Base-by-base conservation (phyloP, 2,113 vertebrate genomes). In the Cisticola juncidis region DNA sequence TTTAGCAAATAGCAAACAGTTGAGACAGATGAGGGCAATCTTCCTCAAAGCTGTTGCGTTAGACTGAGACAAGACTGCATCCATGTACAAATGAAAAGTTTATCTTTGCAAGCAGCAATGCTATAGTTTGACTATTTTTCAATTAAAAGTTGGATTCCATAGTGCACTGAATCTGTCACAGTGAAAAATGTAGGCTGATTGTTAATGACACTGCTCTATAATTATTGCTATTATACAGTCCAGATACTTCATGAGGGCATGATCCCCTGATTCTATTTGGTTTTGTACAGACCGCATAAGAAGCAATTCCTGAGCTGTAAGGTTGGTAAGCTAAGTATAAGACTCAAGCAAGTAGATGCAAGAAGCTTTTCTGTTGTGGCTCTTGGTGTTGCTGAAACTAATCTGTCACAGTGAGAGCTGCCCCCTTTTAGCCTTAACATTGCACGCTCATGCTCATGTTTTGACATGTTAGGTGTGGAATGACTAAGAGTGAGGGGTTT, bases 171-270 rank as follows among this genome's bases (percentile, higher is more conserved):
- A 91, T 84, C 88, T 94, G 91, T 97, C 94, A 94, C 91, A 86
- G 92, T 95, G 96, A 94, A 95, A 95, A 95, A 97, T 91, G 91
- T 60, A 84, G 91, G 77, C 91, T 93, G 91, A 86, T 91, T 74
- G 92, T 92, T 90, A 93, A 84, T 97, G 93, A 94, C 86, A 78
- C 86, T 36, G 26, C 86, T 94, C 56, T 94, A 64, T 87, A 97
- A 96, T 95, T 96, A 94, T 93, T 96, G 64, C 78, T 92, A n/a
- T 95, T 93, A 90, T 95, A 94, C 81, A 96, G 88, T 97, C 78
- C 90, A 95, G 90, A 82, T 95, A 94, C 70, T 86, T 95, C 90
- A 91, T 45, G 88, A 85, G 90, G 79, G 57, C 71, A 65, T 36
- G 95, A 95, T 94, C 88, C 85, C 66, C 36, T 94, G 90, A 72